Evolutionary conservation across 53 echinoderm and acorn worm species (phyloP).

Genomic region (Antedon mediterranea): DNA sequence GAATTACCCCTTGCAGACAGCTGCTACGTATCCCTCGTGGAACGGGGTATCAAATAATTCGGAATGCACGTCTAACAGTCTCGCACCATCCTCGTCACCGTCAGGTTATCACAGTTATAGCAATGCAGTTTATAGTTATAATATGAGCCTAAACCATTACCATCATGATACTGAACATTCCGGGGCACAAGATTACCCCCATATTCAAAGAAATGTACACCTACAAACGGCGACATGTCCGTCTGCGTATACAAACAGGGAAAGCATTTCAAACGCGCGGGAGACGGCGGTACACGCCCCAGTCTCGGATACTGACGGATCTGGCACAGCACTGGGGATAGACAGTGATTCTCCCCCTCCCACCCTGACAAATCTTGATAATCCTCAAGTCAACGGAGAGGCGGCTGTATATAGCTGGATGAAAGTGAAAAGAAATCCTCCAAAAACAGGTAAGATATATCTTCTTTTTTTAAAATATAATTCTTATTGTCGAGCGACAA

Average conservation of each 20-base stretch:
- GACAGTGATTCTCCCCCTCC: conserved; percentile 7
- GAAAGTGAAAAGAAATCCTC: conserved; percentile 94
- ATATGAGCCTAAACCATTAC: neutral
- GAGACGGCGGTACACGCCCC: conserved; percentile 26
- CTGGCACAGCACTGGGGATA: neutral
- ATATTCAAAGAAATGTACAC: conserved; percentile 8
- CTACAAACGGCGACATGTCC: conserved; percentile 28
- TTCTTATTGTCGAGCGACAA: neutral
- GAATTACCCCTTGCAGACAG: neutral
- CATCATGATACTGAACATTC: neutral
- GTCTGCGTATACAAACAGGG: conserved; percentile 23
- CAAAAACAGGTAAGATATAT: conserved; percentile 66
- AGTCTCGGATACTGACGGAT: neutral
- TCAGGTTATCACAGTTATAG: neutral
- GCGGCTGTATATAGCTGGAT: conserved; percentile 93
- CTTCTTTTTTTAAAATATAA: neutral
- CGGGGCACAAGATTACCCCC: conserved; percentile 20
- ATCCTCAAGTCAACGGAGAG: conserved; percentile 26
- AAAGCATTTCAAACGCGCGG: conserved; percentile 28
- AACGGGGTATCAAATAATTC: neutral
- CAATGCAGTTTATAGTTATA: neutral
- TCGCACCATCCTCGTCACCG: neutral
- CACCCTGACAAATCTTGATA: conserved; percentile 61
- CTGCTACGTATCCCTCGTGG: neutral
- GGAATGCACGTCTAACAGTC: neutral